phyloP scores from a whole-genome alignment of 2,888 invertebrate species.

The Baccha elongata region DNA sequence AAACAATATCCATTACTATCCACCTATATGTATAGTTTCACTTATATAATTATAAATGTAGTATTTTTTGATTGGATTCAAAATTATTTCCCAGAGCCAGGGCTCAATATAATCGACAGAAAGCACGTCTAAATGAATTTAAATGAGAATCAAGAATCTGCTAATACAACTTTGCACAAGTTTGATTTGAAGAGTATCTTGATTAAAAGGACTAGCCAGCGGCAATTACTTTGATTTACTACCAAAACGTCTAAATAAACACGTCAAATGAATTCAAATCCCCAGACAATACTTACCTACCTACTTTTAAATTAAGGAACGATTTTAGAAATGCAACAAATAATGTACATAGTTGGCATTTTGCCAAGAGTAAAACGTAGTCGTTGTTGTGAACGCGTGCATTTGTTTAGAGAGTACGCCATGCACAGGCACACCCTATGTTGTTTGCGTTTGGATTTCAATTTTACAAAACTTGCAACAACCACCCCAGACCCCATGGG shows the following conservation, averaged over 20 bases:
- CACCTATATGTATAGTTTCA: neutral
- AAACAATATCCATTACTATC: neutral
- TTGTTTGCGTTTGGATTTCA: constrained; percentile 68
- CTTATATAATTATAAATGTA: neutral
- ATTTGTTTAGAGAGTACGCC: constrained; percentile 69
- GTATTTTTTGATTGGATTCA: neutral
- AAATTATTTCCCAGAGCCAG: constrained; percentile 7
- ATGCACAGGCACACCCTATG: constrained; percentile 54
- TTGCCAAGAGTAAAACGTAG: constrained; percentile 65
- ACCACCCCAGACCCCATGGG: constrained; percentile 63
- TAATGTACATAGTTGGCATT: constrained; percentile 61
- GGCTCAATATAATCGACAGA: neutral
- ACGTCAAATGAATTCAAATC: constrained; percentile 53
- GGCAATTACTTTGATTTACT: constrained; percentile 58
- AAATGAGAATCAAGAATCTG: neutral
- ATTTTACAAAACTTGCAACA: constrained; percentile 67
- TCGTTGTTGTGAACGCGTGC: constrained; percentile 65
- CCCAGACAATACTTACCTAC: constrained; percentile 62
- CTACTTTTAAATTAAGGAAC: constrained; percentile 64
- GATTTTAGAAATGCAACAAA: constrained; percentile 64
- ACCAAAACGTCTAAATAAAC: constrained; percentile 69
- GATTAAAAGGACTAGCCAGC: constrained; percentile 21
- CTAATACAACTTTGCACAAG: constrained; percentile 1
- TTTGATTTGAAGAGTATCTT: constrained; percentile 30
- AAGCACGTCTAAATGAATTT: neutral